These are phyloP conservation scores for Antrozous pallidus DNA, from an alignment of 2,797 vertebrate genomes.

Conservation along the genomic window DNA sequence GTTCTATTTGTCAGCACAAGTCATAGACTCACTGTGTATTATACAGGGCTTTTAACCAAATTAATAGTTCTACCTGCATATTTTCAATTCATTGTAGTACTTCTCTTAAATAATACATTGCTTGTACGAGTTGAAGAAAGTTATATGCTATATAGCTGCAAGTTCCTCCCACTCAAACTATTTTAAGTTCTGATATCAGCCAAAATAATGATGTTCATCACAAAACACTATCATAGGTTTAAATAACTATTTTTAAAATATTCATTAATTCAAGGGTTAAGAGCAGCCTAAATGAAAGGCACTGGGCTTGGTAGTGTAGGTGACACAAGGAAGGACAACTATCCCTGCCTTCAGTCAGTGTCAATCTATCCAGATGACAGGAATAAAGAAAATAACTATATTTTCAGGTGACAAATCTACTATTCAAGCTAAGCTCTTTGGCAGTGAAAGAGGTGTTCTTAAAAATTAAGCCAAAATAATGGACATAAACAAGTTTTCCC, in stretches of 20 bases:
- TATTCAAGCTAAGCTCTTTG: neutral
- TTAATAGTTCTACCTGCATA: neutral
- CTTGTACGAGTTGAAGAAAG: neutral
- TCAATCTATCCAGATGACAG: neutral
- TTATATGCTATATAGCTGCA: neutral
- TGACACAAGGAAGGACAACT: neutral
- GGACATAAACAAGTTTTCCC: neutral
- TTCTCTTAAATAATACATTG: conserved; percentile 4
- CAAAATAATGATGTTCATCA: neutral
- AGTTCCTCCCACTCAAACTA: conserved; percentile 10
- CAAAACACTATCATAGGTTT: neutral
- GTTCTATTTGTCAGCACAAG: neutral
- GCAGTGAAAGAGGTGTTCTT: neutral
- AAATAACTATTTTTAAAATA: neutral
- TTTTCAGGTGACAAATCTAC: neutral
- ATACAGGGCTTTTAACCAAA: neutral
- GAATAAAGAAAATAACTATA: neutral
- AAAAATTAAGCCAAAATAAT: neutral
- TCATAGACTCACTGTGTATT: neutral
- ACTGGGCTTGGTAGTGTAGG: neutral
- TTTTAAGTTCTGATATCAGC: conserved; percentile 30
- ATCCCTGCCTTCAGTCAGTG: neutral
- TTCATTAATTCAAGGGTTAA: neutral
- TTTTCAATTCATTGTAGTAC: neutral
- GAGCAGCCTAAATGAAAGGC: neutral